Evolutionary conservation across 2,888 invertebrate genomes (phyloP).

Genomic region (Troides helena): DNA sequence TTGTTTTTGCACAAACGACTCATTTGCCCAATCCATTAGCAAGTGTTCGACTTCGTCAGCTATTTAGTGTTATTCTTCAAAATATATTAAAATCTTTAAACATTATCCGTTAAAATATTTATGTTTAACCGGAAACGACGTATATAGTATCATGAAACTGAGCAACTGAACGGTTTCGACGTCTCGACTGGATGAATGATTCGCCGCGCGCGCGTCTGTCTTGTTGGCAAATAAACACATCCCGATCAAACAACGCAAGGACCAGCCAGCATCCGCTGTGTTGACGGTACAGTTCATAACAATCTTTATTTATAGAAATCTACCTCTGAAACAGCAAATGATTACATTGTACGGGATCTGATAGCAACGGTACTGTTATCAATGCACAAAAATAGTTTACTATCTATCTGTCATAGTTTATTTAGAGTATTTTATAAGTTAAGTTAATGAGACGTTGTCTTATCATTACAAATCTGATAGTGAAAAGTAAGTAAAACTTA

Average conservation of each 20-base stretch:
- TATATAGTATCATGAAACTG: not conserved
- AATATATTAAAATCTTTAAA: not conserved
- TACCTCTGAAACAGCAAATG: conserved; percentile 4
- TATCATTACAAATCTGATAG: too few species aligned
- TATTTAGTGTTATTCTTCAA: too few species aligned
- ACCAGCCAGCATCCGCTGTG: conserved; percentile 3
- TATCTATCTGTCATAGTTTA: too few species aligned
- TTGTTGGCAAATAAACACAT: conserved; percentile 1
- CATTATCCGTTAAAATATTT: not conserved
- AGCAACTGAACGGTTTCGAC: conserved; percentile 6
- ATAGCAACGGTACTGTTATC: too few species aligned
- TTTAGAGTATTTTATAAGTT: too few species aligned
- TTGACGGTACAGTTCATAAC: conserved; percentile 10
- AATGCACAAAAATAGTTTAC: too few species aligned
- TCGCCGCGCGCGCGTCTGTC: not conserved
- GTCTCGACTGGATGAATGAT: conserved; percentile 11
- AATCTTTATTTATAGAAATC: conserved; percentile 9
- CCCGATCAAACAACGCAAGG: not conserved
- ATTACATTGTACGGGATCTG: not conserved
- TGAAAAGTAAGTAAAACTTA: too few species aligned
- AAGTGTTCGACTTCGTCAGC: too few species aligned
- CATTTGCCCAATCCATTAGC: too few species aligned
- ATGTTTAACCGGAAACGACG: conserved; percentile 6
- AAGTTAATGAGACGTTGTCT: too few species aligned
- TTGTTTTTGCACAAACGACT: too few species aligned